Evolutionary conservation across 2,113 vertebrate genomes (phyloP).

Genomic region (Peromyscus californicus): DNA sequence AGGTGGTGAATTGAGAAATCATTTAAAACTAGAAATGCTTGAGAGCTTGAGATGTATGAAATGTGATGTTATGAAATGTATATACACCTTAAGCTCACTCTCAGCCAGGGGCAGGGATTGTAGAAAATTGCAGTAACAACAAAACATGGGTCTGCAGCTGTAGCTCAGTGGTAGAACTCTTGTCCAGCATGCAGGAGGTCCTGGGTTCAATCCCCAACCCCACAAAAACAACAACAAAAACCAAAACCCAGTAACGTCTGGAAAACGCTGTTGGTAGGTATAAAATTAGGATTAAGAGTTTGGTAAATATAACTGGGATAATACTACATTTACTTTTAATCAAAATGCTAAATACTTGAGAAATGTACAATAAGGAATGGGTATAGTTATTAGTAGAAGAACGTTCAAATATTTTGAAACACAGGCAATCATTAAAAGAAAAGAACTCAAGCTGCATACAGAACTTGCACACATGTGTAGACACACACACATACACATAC

Average conservation of each 20-base stretch:
- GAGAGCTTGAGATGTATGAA: background rate
- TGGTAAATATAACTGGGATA: background rate
- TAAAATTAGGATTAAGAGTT: background rate
- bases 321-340: background rate
- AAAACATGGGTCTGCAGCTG: background rate
- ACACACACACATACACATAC: too few relatives aligned
- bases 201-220: background rate
- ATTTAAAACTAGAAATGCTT: background rate
- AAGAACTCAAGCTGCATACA: background rate
- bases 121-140: background rate
- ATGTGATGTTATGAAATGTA: background rate
- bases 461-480: too few relatives aligned
- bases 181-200: background rate
- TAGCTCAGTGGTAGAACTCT: background rate
- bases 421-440: background rate
- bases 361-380: background rate
- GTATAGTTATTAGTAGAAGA: background rate
- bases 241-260: background rate
- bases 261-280: background rate
- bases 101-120: background rate
- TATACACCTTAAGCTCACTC: background rate
- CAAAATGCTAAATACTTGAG: background rate
- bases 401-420: background rate
- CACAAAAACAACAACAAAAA: background rate
- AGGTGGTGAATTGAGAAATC: background rate